These are phyloP conservation scores for Euclidia mi DNA, from an alignment of 2,888 invertebrate species.

Conservation along the genomic window DNA sequence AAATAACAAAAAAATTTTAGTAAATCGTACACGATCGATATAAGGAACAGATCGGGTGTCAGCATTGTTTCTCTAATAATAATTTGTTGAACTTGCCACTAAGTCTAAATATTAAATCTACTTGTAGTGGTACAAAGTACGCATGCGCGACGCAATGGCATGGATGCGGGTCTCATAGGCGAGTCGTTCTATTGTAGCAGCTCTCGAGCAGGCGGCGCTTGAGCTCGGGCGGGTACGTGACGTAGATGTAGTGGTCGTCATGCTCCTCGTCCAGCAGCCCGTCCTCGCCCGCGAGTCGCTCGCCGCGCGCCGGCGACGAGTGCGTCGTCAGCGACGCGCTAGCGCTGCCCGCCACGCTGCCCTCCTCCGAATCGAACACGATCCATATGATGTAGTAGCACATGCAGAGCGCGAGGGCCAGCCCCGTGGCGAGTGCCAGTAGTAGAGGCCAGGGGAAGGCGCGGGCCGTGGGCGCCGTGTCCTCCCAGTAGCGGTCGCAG, in stretches of 20 bases:
- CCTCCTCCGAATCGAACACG: constrained; percentile 95
- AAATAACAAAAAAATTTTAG: no score
- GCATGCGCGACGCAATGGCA: constrained; percentile 82
- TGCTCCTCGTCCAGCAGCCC: constrained; percentile 86
- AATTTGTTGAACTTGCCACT: constrained; percentile 64
- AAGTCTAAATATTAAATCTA: constrained; percentile 64
- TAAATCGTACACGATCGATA: no score
- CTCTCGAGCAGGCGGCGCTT: constrained; percentile 95
- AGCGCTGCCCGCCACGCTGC: constrained; percentile 91
- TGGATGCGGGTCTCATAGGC: constrained; percentile 90
- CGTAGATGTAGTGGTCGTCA: constrained; percentile 96
- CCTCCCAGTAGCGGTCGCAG: constrained; percentile 98
- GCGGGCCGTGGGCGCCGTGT: constrained; percentile 93
- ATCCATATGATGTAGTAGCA: constrained; percentile 98
- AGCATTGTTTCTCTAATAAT: constrained; percentile 65
- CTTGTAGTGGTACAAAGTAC: constrained; percentile 66
- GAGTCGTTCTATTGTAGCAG: constrained; percentile 96
- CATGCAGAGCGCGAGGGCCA: constrained; percentile 95
- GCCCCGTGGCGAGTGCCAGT: constrained; percentile 94
- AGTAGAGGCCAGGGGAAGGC: constrained; percentile 95
- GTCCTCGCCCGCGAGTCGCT: constrained; percentile 82
- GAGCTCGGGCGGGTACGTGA: constrained; percentile 96
- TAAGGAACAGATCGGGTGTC: constrained; percentile 51
- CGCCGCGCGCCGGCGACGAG: constrained; percentile 91
- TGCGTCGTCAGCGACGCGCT: constrained; percentile 92